A percentile compares a stretch with the other conserved stretches of the same genome.
phyloP scores from a whole-genome alignment of 2,113 vertebrate genomes.

The Vimba vimba region DNA sequence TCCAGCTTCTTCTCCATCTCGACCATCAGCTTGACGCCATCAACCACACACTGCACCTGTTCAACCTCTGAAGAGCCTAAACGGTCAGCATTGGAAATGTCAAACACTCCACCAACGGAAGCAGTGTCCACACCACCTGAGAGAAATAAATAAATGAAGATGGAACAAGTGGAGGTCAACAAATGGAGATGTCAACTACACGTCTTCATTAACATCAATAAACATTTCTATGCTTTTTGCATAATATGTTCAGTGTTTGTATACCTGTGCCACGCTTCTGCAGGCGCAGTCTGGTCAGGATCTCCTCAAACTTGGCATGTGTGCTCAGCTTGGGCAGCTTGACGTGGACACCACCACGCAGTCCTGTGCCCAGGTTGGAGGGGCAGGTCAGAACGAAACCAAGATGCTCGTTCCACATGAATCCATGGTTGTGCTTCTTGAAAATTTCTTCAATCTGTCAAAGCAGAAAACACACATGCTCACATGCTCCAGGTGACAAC shows the following conservation, averaged over 20 bases:
- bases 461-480: not conserved
- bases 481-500: not conserved
- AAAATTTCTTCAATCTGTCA: constrained; percentile 91
- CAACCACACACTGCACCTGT: constrained; percentile 96
- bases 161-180: not conserved
- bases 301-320: constrained; percentile 91
- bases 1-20: constrained; percentile 99
- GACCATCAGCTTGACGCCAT: constrained; percentile 94
- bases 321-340: constrained; percentile 89
- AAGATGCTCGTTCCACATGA: constrained; percentile 94
- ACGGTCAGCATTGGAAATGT: constrained; percentile 95
- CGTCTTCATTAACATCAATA: not conserved
- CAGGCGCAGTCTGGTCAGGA: constrained; percentile 88
- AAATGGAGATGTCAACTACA: not conserved
- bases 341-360: constrained; percentile 91
- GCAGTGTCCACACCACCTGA: constrained; percentile 94
- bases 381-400: constrained; percentile 93
- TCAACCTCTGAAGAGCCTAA: constrained; percentile 91
- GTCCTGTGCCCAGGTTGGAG: constrained; percentile 92
- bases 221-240: not conserved
- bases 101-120: constrained; percentile 89
- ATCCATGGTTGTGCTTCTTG: constrained; percentile 88
- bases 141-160: not conserved
- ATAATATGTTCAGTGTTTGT: not conserved
- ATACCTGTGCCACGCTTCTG: constrained; percentile 95